Evolutionary conservation across 2,797 vertebrate genomes (phyloP).

Genomic region (Alcedo atthis): DNA sequence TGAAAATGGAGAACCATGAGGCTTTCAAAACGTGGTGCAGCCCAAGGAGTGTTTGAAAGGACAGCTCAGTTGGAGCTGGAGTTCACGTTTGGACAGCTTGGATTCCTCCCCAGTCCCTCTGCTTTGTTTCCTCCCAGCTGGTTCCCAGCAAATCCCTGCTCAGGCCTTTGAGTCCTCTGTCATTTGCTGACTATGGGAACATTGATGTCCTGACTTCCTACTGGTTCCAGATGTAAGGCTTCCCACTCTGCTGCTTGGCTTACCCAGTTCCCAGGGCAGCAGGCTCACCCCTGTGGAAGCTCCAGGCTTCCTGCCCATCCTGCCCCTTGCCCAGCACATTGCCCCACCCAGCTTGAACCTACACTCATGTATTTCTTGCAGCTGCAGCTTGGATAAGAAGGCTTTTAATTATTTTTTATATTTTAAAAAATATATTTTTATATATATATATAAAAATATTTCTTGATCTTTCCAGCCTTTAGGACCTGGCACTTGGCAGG

Average conservation of each 20-base stretch:
- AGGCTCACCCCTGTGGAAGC: not conserved
- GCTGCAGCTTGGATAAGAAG: not conserved
- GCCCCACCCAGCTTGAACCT: not conserved
- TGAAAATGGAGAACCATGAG: not conserved
- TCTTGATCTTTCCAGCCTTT: not conserved
- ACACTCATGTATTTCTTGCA: not conserved
- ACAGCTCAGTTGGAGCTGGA: not conserved
- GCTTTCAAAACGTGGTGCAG: not conserved
- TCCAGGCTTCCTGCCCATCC: not conserved
- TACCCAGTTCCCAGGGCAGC: not conserved
- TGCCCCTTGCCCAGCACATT: not conserved
- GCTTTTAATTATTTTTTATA: not conserved
- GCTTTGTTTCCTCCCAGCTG: not conserved
- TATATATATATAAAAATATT: too few relatives aligned
- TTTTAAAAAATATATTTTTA: not conserved
- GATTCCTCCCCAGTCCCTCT: not conserved
- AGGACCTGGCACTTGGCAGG: not conserved
- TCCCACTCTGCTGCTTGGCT: not conserved
- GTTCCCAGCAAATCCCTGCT: not conserved
- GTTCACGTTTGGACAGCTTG: not conserved
- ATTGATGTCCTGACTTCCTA: not conserved
- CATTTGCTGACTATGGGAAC: not conserved
- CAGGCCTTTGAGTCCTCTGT: not conserved
- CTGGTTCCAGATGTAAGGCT: not conserved
- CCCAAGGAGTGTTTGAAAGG: not conserved